A percentile compares a stretch with the other conserved stretches of the same genome.
Conservation (phyloP, 2,797 vertebrate species). For the Acestrorhynchus altus region DNA sequence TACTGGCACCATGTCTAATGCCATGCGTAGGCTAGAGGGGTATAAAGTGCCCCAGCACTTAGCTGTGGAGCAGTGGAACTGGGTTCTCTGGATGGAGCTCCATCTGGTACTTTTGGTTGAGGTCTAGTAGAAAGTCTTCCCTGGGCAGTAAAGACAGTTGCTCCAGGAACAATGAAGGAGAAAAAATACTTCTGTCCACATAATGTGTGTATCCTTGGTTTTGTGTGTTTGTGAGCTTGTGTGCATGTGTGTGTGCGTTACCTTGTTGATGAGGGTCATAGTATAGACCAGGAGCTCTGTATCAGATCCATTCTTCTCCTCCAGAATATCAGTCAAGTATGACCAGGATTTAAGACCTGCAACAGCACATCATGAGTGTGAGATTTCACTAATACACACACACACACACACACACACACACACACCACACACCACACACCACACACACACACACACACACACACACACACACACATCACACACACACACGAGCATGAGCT, state of each 20-base stretch:
- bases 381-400: neutral
- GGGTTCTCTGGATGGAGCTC: too few species aligned
- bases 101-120: too few species aligned
- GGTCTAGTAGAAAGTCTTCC: too few species aligned
- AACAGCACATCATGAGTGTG: neutral
- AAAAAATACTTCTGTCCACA: too few species aligned
- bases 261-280: slow-evolving; percentile 96
- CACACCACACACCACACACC: neutral
- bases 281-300: slow-evolving; percentile 87
- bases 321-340: slow-evolving; percentile 85
- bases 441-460: neutral
- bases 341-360: slow-evolving; percentile 84
- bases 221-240: neutral
- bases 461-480: too few species aligned
- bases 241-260: slow-evolving; percentile 53
- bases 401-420: neutral
- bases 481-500: neutral
- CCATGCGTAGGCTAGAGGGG: too few species aligned
- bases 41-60: too few species aligned
- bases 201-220: too few species aligned
- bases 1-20: too few species aligned
- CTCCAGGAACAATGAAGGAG: too few species aligned
- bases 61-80: too few species aligned
- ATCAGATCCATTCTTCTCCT: slow-evolving; percentile 86
- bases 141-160: too few species aligned